Evolutionary conservation across 2,888 invertebrate species (phyloP).

Genomic region (Lagria hirta): DNA sequence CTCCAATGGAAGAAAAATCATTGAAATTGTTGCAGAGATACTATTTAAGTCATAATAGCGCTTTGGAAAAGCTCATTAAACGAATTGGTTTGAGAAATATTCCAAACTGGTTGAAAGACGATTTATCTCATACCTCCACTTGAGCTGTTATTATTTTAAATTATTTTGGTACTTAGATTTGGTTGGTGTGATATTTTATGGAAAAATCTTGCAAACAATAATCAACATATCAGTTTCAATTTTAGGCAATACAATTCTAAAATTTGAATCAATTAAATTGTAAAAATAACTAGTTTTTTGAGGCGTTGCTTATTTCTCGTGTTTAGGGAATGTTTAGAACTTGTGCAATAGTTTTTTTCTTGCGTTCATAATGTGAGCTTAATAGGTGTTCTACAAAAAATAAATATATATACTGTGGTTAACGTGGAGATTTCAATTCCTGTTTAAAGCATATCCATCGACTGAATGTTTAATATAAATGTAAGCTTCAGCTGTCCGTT

Average conservation of each 20-base stretch:
- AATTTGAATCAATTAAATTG: slow-evolving; percentile 19
- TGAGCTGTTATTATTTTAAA: no score
- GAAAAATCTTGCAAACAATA: slow-evolving; percentile 13
- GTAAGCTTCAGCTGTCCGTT: slow-evolving; percentile 10
- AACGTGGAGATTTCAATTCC: slow-evolving; percentile 12
- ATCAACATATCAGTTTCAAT: slow-evolving; percentile 18
- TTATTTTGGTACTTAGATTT: slow-evolving; percentile 21
- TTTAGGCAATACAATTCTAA: slow-evolving; percentile 24
- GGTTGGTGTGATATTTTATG: slow-evolving; percentile 16
- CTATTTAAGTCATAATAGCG: slow-evolving; percentile 91
- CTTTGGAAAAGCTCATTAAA: slow-evolving; percentile 85
- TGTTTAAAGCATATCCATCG: slow-evolving; percentile 31
- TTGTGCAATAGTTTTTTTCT: slow-evolving; percentile 28
- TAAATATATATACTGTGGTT: slow-evolving; percentile 16
- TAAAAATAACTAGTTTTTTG: slow-evolving; percentile 14
- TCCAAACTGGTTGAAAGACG: slow-evolving; percentile 93
- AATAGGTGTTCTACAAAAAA: slow-evolving; percentile 18
- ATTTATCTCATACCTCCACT: slow-evolving; percentile 62
- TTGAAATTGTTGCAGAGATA: slow-evolving; percentile 86
- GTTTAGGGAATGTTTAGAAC: slow-evolving; percentile 20
- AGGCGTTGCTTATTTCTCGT: slow-evolving; percentile 21
- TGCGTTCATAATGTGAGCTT: slow-evolving; percentile 26
- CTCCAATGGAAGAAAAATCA: slow-evolving; percentile 87
- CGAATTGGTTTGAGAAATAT: slow-evolving; percentile 79
- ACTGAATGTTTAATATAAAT: slow-evolving; percentile 32